Percentiles rank a stretch among this genome's conserved stretches.
Conservation (phyloP, 2,113 vertebrate species). For the Colaptes auratus region DNA sequence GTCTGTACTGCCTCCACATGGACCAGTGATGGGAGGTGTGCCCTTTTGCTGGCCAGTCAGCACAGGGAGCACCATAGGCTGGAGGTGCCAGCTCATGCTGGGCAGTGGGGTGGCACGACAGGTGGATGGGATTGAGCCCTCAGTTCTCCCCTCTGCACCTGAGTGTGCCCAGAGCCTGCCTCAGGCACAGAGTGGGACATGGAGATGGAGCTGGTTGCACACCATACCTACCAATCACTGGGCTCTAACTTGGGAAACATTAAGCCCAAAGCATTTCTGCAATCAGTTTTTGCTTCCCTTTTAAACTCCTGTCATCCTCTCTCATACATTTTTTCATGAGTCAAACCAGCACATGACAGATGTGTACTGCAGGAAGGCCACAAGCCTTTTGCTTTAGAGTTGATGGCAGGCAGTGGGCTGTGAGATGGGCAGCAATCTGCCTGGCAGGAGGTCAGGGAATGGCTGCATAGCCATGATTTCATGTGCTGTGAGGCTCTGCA, state of each 20-base stretch:
- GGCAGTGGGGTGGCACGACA: background rate
- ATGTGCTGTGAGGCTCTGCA: rapidly evolving
- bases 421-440: background rate
- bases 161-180: background rate
- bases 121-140: background rate
- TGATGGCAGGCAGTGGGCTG: background rate
- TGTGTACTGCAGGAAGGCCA: background rate
- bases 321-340: background rate
- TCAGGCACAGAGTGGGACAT: background rate
- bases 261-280: background rate
- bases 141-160: background rate
- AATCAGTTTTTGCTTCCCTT: background rate
- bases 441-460: background rate
- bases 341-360: background rate
- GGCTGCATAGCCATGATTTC: rapidly evolving
- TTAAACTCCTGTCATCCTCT: background rate
- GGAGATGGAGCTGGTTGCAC: background rate
- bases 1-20: background rate
- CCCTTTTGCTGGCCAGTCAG: background rate
- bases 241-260: background rate
- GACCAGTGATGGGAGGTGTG: background rate
- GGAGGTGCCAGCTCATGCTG: background rate
- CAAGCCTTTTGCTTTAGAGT: background rate
- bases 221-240: background rate
- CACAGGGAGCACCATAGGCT: background rate